Evolutionary conservation across 2,797 vertebrate species (phyloP).

Genomic region (Anolis apletophallus): DNA sequence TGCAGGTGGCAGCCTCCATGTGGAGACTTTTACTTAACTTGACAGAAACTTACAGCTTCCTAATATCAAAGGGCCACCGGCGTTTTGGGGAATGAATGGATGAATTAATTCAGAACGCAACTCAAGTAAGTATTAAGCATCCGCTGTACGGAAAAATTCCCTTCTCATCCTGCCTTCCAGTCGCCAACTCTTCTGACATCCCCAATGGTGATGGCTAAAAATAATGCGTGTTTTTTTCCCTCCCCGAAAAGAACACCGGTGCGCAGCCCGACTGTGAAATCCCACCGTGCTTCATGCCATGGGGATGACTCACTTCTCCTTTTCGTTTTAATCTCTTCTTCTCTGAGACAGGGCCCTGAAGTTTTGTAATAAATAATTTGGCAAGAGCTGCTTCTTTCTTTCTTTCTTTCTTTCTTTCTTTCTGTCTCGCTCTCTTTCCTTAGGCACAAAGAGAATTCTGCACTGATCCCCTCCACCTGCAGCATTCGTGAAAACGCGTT

Average conservation of each 20-base stretch:
- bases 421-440: constrained; percentile 30
- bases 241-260: no score
- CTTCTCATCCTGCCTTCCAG: constrained; percentile 51
- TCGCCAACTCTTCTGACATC: constrained; percentile 50
- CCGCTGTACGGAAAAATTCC: not conserved
- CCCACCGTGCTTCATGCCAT: constrained; percentile 28
- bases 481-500: not conserved
- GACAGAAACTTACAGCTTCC: not conserved
- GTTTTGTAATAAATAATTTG: constrained; percentile 24
- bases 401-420: constrained; percentile 12
- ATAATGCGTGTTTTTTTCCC: not conserved
- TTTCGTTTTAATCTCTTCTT: constrained; percentile 48
- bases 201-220: constrained; percentile 52
- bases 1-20: no score
- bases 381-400: constrained; percentile 13
- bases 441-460: not conserved
- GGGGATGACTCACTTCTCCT: constrained; percentile 46
- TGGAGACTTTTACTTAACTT: not conserved
- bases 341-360: constrained; percentile 30
- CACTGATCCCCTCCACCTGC: constrained; percentile 22
- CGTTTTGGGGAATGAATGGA: constrained; percentile 45
- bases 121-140: constrained; percentile 10
- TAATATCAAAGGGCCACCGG: not conserved
- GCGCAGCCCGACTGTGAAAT: constrained; percentile 21
- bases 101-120: constrained; percentile 39